Conservation (phyloP, 2,888 invertebrate species). For the Tromatobia lineatoria region DNA sequence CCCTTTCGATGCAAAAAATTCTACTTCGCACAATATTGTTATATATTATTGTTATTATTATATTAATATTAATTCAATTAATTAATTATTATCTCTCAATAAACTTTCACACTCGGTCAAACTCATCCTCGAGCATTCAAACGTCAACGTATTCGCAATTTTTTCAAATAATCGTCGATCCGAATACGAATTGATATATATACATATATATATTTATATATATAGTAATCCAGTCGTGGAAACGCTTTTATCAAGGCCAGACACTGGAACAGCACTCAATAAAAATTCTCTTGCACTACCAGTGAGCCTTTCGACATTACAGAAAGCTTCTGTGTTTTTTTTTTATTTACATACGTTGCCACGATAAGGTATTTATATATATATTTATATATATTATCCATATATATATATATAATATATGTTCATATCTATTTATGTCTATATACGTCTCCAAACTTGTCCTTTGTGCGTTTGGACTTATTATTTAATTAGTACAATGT, state of each 20-base stretch:
- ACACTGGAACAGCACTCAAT: slow-evolving; percentile 64
- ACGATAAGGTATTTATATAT: slow-evolving; percentile 57
- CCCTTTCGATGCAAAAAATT: slow-evolving; percentile 60
- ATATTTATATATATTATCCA: slow-evolving; percentile 52
- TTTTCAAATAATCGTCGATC: slow-evolving; percentile 58
- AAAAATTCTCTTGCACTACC: slow-evolving; percentile 60
- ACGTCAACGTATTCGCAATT: slow-evolving; percentile 53
- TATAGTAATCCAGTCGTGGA: slow-evolving; percentile 64
- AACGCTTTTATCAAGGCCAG: slow-evolving; percentile 61
- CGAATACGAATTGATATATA: slow-evolving; percentile 44
- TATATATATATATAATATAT: slow-evolving; percentile 63
- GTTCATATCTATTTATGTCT: slow-evolving; percentile 68
- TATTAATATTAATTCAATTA: slow-evolving; percentile 45
- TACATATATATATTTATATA: slow-evolving; percentile 38
- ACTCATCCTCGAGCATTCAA: slow-evolving; percentile 56
- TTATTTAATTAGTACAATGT: slow-evolving; percentile 77
- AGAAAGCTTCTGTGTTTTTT: slow-evolving; percentile 52
- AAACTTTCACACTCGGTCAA: slow-evolving; percentile 60
- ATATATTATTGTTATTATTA: slow-evolving; percentile 27
- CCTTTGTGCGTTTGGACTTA: slow-evolving; percentile 85
- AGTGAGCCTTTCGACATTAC: slow-evolving; percentile 44
- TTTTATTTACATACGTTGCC: slow-evolving; percentile 62
- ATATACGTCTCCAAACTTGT: slow-evolving; percentile 80
- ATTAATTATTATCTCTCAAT: slow-evolving; percentile 49
- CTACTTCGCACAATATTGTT: slow-evolving; percentile 59